Evolutionary conservation across 2,797 vertebrate species (phyloP).

Genomic region (Chiroxiphia lanceolata): DNA sequence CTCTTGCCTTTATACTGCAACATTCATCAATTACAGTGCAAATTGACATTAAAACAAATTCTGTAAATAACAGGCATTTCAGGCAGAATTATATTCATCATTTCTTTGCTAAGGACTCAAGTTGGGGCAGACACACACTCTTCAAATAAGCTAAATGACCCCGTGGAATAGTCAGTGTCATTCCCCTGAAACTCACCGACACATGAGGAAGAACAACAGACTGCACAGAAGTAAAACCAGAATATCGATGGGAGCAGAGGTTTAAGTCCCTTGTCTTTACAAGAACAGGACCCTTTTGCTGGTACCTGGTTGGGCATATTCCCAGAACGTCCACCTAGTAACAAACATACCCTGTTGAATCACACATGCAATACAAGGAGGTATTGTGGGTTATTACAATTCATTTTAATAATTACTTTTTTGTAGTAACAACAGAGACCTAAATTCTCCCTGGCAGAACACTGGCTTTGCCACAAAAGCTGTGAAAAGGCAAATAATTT

Average conservation of each 20-base stretch:
- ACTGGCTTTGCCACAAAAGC: background rate
- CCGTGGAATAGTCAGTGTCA: background rate
- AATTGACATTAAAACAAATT: background rate
- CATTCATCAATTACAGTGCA: background rate
- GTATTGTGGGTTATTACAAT: background rate
- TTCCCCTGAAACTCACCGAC: constrained; percentile 70
- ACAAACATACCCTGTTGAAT: background rate
- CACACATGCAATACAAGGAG: background rate
- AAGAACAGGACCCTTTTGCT: constrained; percentile 70
- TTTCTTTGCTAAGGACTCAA: background rate
- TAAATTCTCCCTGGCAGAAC: background rate
- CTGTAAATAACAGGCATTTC: background rate
- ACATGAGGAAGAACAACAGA: constrained; percentile 73
- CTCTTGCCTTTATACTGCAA: background rate
- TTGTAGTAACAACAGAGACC: background rate
- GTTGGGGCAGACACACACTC: background rate
- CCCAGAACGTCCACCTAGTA: constrained; percentile 83
- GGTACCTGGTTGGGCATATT: constrained; percentile 82
- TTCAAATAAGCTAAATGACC: background rate
- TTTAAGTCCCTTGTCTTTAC: constrained; percentile 82
- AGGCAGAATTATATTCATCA: background rate
- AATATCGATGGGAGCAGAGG: constrained; percentile 77
- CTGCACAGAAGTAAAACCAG: constrained; percentile 74
- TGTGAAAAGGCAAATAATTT: background rate
- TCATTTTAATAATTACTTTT: background rate